phyloP scores from a whole-genome alignment of 2,113 vertebrate species.

The Oncorhynchus tshawytscha region DNA sequence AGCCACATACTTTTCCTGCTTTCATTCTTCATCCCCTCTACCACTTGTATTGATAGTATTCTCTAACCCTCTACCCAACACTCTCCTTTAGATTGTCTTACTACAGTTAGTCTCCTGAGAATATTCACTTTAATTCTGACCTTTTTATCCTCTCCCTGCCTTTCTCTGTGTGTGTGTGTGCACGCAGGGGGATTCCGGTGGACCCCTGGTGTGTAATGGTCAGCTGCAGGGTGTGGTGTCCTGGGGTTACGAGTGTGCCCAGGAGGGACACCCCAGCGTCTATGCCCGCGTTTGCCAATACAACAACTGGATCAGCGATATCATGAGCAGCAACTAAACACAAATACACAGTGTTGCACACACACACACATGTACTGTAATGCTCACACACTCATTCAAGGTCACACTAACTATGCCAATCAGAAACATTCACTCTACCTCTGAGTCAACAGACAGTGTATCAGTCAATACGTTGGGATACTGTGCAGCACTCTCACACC shows the following conservation, averaged over 20 bases:
- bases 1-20: neutral
- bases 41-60: neutral
- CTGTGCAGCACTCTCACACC: neutral
- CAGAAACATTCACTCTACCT: neutral
- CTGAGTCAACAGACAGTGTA: neutral
- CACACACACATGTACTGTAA: neutral
- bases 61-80: neutral
- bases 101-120: neutral
- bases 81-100: neutral
- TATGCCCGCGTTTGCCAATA: constrained; percentile 78
- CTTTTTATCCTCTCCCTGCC: neutral
- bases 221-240: constrained; percentile 79
- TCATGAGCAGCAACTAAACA: constrained; percentile 62
- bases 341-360: neutral
- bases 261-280: constrained; percentile 71
- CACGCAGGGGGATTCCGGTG: constrained; percentile 75
- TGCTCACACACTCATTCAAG: neutral
- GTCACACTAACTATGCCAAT: neutral
- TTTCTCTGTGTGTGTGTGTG: neutral
- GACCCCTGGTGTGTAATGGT: constrained; percentile 74
- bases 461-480: neutral
- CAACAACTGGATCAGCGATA: constrained; percentile 68
- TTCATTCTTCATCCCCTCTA: neutral
- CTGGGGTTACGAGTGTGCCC: constrained; percentile 76
- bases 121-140: neutral